Conservation (phyloP, 2,797 vertebrate species). For the Tangara arthus region DNA sequence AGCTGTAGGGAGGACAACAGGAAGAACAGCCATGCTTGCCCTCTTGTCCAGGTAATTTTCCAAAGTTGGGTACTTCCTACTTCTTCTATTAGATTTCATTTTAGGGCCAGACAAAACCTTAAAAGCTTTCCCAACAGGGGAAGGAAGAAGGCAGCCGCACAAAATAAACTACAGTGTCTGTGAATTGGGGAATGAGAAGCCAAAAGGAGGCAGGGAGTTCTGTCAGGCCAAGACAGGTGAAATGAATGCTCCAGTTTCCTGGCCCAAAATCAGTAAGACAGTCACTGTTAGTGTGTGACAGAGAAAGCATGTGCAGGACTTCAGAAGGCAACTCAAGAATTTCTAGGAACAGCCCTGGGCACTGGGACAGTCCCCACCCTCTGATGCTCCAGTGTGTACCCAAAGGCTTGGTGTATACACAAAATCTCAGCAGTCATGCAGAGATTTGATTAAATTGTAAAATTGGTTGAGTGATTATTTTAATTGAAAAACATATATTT, state of each 20-base stretch:
- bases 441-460: not conserved
- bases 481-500: not conserved
- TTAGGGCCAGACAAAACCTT: not conserved
- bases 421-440: not conserved
- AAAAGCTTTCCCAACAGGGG: not conserved
- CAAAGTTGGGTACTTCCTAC: not conserved
- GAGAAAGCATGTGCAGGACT: not conserved
- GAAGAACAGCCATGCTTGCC: not conserved
- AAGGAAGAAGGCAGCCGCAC: not conserved
- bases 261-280: rapidly evolving
- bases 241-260: not conserved
- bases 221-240: not conserved
- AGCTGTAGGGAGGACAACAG: not conserved
- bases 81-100: not conserved
- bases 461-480: not conserved
- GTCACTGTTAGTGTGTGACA: not conserved
- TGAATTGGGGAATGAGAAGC: not conserved
- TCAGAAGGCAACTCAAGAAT: not conserved
- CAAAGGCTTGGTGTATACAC: not conserved
- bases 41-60: not conserved
- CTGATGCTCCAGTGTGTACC: not conserved
- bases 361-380: not conserved
- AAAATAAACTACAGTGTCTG: not conserved
- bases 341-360: not conserved
- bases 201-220: not conserved